Evolutionary conservation across 1,140 invertebrate genomes (phyloP), one percentile per base, ranked within the genome.

Genomic region (Drosophila jambulina): DNA sequence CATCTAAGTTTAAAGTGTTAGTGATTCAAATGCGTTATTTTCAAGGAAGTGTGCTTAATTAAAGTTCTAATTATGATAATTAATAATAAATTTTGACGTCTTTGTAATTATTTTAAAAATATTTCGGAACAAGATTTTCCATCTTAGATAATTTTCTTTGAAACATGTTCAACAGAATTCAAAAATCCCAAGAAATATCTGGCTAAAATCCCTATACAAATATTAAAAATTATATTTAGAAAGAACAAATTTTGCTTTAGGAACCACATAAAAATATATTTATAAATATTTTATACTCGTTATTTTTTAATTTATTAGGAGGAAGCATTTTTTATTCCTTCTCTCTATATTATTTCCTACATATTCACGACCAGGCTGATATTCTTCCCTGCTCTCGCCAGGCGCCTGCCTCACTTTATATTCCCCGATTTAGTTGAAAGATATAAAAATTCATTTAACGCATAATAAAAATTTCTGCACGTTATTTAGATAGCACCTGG

Each of bases 361-460:
- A 36, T 36, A 25, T 29, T 13, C 25, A 10, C 49, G 12, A 21
- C 3, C 3, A 1, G 19, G n/a, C 49, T 53, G 7, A 1, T 12
- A 13, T 15, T 34, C 34, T 48, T 9, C 7, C 15, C 19, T 19
- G 8, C 45, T 21, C 15, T 45, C 2, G 15, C 25, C 23, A 19
- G 25, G 36, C 13, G n/a, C 19, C 49, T 49, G 49, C 49, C 25
- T 48, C 15, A 15, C 19, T 46, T 72, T 67, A 21, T 62, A 58
- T 65, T 42, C 40, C 49, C 38, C 46, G 78, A 70, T 59, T 90
- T 40, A 58, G 57, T 51, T 62, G 68, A 74, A 54, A 80, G 77
- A 82, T 80, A 86, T 83, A 90, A 82, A 90, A 90, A 88, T 88
- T 88, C 85, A 88, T 88, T 88, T 90, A 90, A 88, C 85, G 85